These are phyloP conservation scores for Zoanthus sansibaricus DNA, from an alignment of 92 coral and sea anemone species.

Conservation along the genomic window DNA sequence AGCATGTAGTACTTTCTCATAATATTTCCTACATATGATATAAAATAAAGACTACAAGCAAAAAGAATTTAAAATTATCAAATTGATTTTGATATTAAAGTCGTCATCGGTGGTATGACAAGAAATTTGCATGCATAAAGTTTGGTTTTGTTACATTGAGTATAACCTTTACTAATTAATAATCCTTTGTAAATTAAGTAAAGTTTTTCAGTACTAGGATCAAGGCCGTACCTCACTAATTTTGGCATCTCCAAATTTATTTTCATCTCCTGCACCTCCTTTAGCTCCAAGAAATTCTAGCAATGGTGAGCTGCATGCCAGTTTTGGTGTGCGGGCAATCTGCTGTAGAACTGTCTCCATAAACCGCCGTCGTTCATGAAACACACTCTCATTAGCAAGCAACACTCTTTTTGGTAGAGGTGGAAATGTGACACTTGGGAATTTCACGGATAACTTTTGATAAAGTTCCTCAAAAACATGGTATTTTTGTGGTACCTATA, in stretches of 20 bases:
- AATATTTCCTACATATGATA: too few species aligned
- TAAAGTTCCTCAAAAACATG: slow-evolving; percentile 91
- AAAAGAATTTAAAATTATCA: too few species aligned
- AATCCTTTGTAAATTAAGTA: neutral
- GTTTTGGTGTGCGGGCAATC: slow-evolving; percentile 91
- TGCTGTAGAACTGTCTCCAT: slow-evolving; percentile 82
- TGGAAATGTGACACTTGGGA: slow-evolving; percentile 88
- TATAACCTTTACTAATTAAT: neutral
- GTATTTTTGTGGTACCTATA: slow-evolving; percentile 88
- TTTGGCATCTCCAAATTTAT: slow-evolving; percentile 53
- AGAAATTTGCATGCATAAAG: too few species aligned
- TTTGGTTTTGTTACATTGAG: neutral
- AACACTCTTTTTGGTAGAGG: slow-evolving; percentile 86
- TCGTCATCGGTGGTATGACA: too few species aligned
- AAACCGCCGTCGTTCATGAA: slow-evolving; percentile 78
- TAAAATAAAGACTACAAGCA: too few species aligned
- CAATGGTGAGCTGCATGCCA: slow-evolving; percentile 83
- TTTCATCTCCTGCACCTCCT: slow-evolving; percentile 55
- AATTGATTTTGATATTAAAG: too few species aligned
- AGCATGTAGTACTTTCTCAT: too few species aligned
- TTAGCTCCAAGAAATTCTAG: slow-evolving; percentile 89
- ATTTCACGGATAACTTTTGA: slow-evolving; percentile 80
- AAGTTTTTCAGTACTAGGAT: neutral
- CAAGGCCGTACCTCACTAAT: slow-evolving; percentile 10
- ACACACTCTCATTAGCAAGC: slow-evolving; percentile 73